Evolutionary conservation across 2,888 invertebrate species (phyloP).

Genomic region (Diogma glabrata): DNA sequence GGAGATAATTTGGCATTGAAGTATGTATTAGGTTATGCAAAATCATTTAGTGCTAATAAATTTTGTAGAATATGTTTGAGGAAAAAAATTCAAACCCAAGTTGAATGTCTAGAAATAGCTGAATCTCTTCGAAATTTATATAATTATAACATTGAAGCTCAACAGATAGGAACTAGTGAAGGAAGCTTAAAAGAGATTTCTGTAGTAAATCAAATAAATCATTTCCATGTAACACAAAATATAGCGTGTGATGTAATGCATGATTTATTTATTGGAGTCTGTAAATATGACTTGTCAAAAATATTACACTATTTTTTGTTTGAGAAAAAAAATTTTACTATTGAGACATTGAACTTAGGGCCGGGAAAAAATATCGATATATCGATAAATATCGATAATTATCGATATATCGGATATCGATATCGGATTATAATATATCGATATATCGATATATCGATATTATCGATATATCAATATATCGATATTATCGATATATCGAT

Average conservation of each 20-base stretch:
- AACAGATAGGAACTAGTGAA: not conserved
- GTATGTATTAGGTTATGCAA: not conserved
- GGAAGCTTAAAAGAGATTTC: not conserved
- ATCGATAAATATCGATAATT: too few species aligned
- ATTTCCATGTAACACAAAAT: constrained; percentile 8
- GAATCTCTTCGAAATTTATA: not conserved
- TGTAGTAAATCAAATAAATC: not conserved
- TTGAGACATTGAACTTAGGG: constrained; percentile 4
- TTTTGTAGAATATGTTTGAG: not conserved
- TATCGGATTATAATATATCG: too few species aligned
- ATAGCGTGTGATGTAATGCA: constrained; percentile 5
- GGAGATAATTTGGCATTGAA: constrained; percentile 3
- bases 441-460: too few species aligned
- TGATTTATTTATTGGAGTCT: constrained; percentile 1
- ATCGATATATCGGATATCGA: too few species aligned
- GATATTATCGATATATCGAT: too few species aligned
- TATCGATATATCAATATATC: too few species aligned
- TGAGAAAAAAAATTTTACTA: not conserved
- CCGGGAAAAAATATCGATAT: too few species aligned
- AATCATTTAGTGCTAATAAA: not conserved
- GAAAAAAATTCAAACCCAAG: not conserved
- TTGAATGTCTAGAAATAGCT: not conserved
- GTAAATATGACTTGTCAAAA: constrained; percentile 4
- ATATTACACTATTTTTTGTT: not conserved
- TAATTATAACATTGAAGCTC: not conserved